A percentile compares a stretch with the other conserved stretches of the same genome.
Evolutionary conservation across 2,113 vertebrate genomes (phyloP).

Genomic region (Corydoras sp.): DNA sequence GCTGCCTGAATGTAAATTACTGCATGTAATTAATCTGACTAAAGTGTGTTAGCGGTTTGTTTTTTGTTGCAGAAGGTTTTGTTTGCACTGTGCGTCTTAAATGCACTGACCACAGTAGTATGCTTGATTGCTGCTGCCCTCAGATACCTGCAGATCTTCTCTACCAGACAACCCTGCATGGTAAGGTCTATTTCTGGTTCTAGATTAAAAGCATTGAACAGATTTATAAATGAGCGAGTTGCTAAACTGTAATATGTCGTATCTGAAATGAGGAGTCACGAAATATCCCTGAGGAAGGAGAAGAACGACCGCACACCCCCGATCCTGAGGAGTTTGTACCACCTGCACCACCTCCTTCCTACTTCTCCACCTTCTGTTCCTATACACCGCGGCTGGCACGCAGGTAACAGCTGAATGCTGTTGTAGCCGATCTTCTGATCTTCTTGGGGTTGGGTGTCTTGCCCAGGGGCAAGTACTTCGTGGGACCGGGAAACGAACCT

Average conservation of each 20-base stretch:
- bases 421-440: too few species aligned
- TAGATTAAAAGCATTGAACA: too few species aligned
- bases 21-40: too few species aligned
- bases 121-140: slow-evolving; percentile 72
- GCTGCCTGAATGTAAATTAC: too few species aligned
- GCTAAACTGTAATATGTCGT: neutral
- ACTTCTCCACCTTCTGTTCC: slow-evolving; percentile 72
- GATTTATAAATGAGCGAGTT: neutral
- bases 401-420: slow-evolving; percentile 59
- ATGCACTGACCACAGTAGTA: slow-evolving; percentile 72
- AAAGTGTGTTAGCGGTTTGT: neutral
- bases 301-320: slow-evolving; percentile 55
- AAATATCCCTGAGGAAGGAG: slow-evolving; percentile 63
- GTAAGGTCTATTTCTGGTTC: slow-evolving; percentile 56
- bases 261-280: slow-evolving; percentile 55
- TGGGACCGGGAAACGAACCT: too few species aligned
- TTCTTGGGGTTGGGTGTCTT: too few species aligned
- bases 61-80: slow-evolving; percentile 72
- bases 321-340: slow-evolving; percentile 75
- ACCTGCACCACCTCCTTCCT: slow-evolving; percentile 74
- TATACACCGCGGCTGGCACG: slow-evolving; percentile 56
- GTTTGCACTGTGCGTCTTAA: slow-evolving; percentile 75
- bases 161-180: slow-evolving; percentile 59
- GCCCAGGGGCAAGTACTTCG: too few species aligned
- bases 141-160: slow-evolving; percentile 70